Percentiles rank a stretch among this genome's conserved stretches.
Evolutionary conservation across 2,113 vertebrate species (phyloP).

Genomic region (Silurus glanis): DNA sequence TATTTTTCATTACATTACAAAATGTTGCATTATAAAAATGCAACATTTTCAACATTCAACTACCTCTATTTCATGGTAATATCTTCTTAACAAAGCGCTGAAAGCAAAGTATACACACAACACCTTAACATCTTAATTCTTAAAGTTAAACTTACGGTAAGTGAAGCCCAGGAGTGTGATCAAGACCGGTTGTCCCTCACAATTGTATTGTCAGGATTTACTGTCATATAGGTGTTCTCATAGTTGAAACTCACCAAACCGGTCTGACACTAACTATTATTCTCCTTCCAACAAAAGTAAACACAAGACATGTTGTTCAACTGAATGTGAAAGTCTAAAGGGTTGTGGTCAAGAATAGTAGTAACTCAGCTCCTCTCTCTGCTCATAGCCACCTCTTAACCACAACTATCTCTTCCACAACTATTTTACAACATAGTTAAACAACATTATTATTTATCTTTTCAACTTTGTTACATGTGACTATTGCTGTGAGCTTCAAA

Average conservation of each 20-base stretch:
- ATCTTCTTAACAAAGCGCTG: neutral
- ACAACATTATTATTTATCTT: neutral
- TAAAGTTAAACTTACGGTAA: slow-evolving; percentile 32
- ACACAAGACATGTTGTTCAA: neutral
- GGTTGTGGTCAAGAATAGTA: neutral
- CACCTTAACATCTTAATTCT: neutral
- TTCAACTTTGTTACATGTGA: neutral
- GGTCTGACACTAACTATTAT: slow-evolving; percentile 25
- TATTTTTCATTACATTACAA: too few species aligned
- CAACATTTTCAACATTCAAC: too few species aligned
- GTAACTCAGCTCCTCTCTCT: neutral
- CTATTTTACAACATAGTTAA: neutral
- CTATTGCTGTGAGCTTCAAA: neutral
- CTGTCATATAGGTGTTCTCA: neutral
- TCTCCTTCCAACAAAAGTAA: neutral
- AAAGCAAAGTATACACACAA: neutral
- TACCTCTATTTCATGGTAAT: too few species aligned
- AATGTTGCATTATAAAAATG: too few species aligned
- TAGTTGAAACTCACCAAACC: slow-evolving; percentile 47
- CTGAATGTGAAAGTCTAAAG: too few species aligned
- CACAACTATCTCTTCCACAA: neutral
- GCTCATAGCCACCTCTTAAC: neutral
- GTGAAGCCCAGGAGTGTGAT: slow-evolving; percentile 16
- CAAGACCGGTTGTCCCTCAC: neutral
- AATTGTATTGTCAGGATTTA: neutral